A percentile compares a stretch with the other conserved stretches of the same genome.
phyloP scores from a whole-genome alignment of 2,797 vertebrate genomes.

The Lerista edwardsae region DNA sequence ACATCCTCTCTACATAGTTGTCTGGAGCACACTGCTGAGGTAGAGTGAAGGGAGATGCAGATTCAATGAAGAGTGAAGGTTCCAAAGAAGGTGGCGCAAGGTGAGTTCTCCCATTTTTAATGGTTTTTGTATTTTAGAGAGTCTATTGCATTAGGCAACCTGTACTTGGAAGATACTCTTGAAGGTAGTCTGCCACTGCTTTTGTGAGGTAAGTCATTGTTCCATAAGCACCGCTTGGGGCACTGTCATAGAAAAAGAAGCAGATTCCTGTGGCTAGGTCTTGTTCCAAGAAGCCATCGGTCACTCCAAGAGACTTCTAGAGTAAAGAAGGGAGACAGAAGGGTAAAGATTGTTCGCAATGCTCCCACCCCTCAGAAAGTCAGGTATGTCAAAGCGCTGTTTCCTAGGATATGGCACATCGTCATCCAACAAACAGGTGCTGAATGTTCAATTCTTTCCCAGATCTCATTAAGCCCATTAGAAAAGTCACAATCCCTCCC shows the following conservation, averaged over 20 bases:
- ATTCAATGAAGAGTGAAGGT: background rate
- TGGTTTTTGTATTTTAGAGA: fast-evolving
- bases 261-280: constrained; percentile 93
- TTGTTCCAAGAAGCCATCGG: constrained; percentile 89
- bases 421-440: background rate
- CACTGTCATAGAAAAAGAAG: constrained; percentile 96
- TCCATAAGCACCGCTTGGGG: constrained; percentile 94
- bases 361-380: background rate
- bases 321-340: constrained; percentile 27
- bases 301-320: constrained; percentile 87
- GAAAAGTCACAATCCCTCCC: background rate
- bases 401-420: background rate
- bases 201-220: constrained; percentile 98
- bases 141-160: constrained; percentile 92
- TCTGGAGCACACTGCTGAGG: constrained; percentile 11
- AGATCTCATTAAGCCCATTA: background rate
- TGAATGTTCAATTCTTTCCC: background rate
- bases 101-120: background rate
- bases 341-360: background rate
- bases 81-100: fast-evolving
- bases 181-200: constrained; percentile 87
- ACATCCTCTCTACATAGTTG: background rate
- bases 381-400: background rate
- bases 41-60: background rate
- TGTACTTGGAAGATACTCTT: constrained; percentile 91